These are phyloP conservation scores for Catocala nupta DNA, from an alignment of 2,888 invertebrate genomes.

Conservation along the genomic window DNA sequence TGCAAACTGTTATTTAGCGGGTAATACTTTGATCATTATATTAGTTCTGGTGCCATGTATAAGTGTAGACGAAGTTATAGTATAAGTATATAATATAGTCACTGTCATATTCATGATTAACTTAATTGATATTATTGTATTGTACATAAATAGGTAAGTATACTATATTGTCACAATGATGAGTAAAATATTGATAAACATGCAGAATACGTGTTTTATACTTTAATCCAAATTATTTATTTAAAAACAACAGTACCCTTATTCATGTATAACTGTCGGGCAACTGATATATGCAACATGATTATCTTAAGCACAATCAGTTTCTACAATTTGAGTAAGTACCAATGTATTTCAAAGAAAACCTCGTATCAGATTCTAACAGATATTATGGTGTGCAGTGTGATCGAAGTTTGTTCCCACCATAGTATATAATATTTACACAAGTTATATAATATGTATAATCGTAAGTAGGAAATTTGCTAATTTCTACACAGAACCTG, in stretches of 20 bases:
- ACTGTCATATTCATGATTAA: conserved; percentile 39
- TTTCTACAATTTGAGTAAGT: not conserved
- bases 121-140: conserved; percentile 35
- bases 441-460: not conserved
- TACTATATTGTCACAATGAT: conserved; percentile 30
- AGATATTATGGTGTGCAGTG: not conserved
- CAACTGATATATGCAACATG: conserved; percentile 2
- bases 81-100: conserved; percentile 40
- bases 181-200: conserved; percentile 46
- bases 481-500: too few relatives aligned
- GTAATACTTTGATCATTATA: conserved; percentile 20
- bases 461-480: not conserved
- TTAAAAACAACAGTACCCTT: conserved; percentile 6
- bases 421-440: not conserved
- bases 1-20: conserved; percentile 12
- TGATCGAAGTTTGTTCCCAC: not conserved
- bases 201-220: conserved; percentile 21
- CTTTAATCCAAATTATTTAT: conserved; percentile 11
- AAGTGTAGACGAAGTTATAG: conserved; percentile 41
- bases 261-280: not conserved
- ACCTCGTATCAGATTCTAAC: not conserved
- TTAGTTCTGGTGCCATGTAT: conserved; percentile 58
- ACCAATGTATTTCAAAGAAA: too few relatives aligned
- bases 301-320: not conserved
- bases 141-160: conserved; percentile 49